Evolutionary conservation across 2,113 vertebrate species (phyloP), one percentile per base, ranked within the genome.

Genomic region (Oxygymnocypris stewartii): DNA sequence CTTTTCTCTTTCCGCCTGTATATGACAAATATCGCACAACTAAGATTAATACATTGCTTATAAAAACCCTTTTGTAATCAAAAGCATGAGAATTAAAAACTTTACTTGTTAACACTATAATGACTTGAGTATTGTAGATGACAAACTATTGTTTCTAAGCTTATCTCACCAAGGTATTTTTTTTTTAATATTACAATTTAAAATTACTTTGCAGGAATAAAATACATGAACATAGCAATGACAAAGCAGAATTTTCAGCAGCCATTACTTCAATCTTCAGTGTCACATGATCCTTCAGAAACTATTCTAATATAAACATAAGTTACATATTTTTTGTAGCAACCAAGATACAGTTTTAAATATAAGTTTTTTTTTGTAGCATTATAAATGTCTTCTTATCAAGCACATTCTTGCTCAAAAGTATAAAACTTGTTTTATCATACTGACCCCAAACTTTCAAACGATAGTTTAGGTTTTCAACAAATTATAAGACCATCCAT

Each of bases 1-100:
- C 89, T 97, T 97, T 11, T 92, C 94, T 88, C 94, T 93, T 86
- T 98, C 97, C 86, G 90, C 93, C 98, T 99, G 90, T 79, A 75
- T 49, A 77, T 28, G 9, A 42, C 31, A 42, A 23, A 79, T 10
- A 61, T 51, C 13, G 1, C 7, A 59, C 57, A 59, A 54, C 51
- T 51, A 11, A 78, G 49, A 54, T 28, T 16, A 31, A 8, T 31
- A 31, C 20, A 40, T 73, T 23, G 18, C 69, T 73, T 23, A 23
- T 42, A 42, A 40, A 25, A 37, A 42, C 57, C 57, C 57, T 59
- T 6, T 42, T 71, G 31, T 18, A 37, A 71, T 40, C 18, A 42
- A 42, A 73, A 23, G 10, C 20, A 42, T 73, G 69, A 40, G 18
- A 20, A 71, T 10, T 71, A 4, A 14, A 20, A 37, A 37, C 6